Percentiles rank a stretch among this genome's conserved stretches.
Evolutionary conservation across 2,888 invertebrate species (phyloP).

Genomic region (Drosophila trichaetosa): DNA sequence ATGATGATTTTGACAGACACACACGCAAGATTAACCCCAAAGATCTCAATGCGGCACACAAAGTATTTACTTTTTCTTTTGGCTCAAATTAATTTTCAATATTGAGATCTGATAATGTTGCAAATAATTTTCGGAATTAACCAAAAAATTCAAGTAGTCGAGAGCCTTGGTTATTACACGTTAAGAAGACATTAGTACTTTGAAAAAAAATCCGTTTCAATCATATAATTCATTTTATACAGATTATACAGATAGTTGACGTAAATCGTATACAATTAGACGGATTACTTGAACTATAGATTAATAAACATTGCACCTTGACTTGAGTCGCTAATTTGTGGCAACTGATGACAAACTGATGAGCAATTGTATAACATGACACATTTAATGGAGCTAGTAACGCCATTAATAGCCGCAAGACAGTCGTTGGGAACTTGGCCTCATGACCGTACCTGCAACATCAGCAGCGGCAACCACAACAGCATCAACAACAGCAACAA

Average conservation of each 20-base stretch:
- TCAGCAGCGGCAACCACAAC: neutral
- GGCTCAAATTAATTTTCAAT: neutral
- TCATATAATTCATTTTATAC: neutral
- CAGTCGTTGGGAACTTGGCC: conserved; percentile 40
- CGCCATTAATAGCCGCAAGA: conserved; percentile 45
- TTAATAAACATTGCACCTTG: neutral
- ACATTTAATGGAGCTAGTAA: conserved; percentile 70
- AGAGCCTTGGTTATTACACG: neutral
- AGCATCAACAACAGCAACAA: neutral
- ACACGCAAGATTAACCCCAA: conserved; percentile 2
- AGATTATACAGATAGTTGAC: neutral
- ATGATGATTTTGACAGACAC: conserved; percentile 21
- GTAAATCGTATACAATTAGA: neutral
- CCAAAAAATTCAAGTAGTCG: neutral
- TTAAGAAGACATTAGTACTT: neutral
- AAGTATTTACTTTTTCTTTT: neutral
- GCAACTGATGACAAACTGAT: conserved; percentile 9
- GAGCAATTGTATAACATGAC: conserved; percentile 47
- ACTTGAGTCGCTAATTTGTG: neutral
- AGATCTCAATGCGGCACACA: neutral
- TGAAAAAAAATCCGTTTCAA: neutral
- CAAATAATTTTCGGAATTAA: neutral
- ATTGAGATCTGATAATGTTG: neutral
- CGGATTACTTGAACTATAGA: neutral
- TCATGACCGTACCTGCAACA: conserved; percentile 9